These are phyloP conservation scores for Hipparchia sbordonii DNA, from an alignment of 2,888 invertebrate species.

Conservation along the genomic window DNA sequence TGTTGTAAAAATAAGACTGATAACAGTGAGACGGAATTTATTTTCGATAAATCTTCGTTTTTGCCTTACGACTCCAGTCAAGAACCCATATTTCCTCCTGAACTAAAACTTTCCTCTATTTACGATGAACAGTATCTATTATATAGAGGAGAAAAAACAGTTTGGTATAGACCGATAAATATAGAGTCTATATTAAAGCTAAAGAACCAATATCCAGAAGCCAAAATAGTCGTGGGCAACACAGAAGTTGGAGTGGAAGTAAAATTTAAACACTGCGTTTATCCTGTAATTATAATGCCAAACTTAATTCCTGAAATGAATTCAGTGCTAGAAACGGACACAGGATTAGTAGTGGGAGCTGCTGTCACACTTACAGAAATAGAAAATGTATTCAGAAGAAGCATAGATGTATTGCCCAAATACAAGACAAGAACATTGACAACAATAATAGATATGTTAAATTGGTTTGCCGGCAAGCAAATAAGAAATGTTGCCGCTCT, in stretches of 20 bases:
- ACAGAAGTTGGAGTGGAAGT: slow-evolving; percentile 93
- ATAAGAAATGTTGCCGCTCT: slow-evolving; percentile 97
- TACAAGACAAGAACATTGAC: slow-evolving; percentile 86
- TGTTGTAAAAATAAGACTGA: slow-evolving; percentile 83
- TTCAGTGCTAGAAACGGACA: slow-evolving; percentile 77
- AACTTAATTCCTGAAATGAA: slow-evolving; percentile 92
- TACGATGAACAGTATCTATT: slow-evolving; percentile 82
- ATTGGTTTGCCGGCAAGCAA: slow-evolving; percentile 98
- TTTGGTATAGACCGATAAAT: slow-evolving; percentile 87
- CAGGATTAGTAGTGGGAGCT: slow-evolving; percentile 89
- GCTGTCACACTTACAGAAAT: slow-evolving; percentile 91
- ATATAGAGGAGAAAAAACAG: slow-evolving; percentile 79
- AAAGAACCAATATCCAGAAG: slow-evolving; percentile 85
- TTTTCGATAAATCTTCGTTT: slow-evolving; percentile 85
- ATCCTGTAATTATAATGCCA: slow-evolving; percentile 92
- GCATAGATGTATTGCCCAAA: slow-evolving; percentile 82
- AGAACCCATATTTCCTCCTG: slow-evolving; percentile 93
- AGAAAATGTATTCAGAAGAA: slow-evolving; percentile 84
- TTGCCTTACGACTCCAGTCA: slow-evolving; percentile 88
- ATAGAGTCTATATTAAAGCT: slow-evolving; percentile 84
- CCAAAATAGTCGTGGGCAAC: slow-evolving; percentile 91
- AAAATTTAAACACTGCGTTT: slow-evolving; percentile 90
- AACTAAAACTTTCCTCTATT: slow-evolving; percentile 84
- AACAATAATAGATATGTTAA: slow-evolving; percentile 91
- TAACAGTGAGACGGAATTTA: slow-evolving; percentile 75